A percentile compares a stretch with the other conserved stretches of the same genome.
Conservation (phyloP, 2,888 invertebrate species). For the Scelioninae gen. 2 region DNA sequence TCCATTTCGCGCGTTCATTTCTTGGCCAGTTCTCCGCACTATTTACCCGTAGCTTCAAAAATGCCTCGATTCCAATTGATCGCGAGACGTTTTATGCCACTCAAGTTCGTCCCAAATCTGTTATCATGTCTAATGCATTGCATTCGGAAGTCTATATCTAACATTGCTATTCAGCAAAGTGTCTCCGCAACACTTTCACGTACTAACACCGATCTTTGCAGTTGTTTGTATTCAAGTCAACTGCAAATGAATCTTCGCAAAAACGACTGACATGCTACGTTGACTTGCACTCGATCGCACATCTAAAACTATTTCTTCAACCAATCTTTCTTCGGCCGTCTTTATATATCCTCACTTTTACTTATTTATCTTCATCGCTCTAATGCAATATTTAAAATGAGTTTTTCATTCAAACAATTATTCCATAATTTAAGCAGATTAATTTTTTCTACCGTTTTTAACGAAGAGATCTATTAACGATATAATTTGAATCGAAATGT, state of each 20-base stretch:
- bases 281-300: conserved; percentile 44
- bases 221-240: conserved; percentile 51
- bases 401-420: no score
- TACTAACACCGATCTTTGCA: conserved; percentile 45
- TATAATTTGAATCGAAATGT: no score
- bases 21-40: not conserved
- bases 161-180: conserved; percentile 50
- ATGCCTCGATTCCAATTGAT: conserved; percentile 32
- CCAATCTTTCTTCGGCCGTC: conserved; percentile 6
- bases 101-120: conserved; percentile 54
- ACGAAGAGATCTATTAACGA: no score
- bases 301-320: conserved; percentile 35
- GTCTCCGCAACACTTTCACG: conserved; percentile 52
- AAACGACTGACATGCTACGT: conserved; percentile 42
- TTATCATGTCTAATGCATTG: conserved; percentile 46
- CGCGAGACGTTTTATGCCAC: conserved; percentile 44
- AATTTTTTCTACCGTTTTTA: no score
- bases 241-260: conserved; percentile 48
- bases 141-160: conserved; percentile 44
- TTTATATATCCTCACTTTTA: conserved; percentile 11
- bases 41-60: conserved; percentile 3
- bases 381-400: no score
- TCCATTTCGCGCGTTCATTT: not conserved
- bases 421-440: no score
- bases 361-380: not conserved